Conservation (phyloP, 2,888 invertebrate genomes). For the Criorhina ranunculi region DNA sequence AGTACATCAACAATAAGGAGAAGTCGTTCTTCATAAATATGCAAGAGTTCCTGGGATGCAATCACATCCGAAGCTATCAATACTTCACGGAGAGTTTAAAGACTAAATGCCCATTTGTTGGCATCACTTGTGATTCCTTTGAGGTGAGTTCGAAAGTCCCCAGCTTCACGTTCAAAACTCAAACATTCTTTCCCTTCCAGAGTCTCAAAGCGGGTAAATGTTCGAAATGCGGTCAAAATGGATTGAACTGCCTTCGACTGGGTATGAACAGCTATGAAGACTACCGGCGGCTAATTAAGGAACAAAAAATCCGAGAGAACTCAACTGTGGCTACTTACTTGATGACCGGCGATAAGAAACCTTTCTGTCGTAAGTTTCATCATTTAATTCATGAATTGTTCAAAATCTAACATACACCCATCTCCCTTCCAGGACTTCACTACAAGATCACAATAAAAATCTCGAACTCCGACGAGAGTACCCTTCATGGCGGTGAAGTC, state of each 20-base stretch:
- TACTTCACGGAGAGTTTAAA: slow-evolving; percentile 94
- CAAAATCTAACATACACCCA: not conserved
- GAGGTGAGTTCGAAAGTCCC: slow-evolving; percentile 85
- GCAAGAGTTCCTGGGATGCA: slow-evolving; percentile 89
- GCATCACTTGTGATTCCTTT: slow-evolving; percentile 91
- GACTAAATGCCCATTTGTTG: slow-evolving; percentile 90
- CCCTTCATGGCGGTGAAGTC: slow-evolving; percentile 91
- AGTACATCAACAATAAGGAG: slow-evolving; percentile 87
- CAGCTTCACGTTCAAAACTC: not conserved
- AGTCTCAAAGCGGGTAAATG: slow-evolving; percentile 89
- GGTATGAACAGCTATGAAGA: slow-evolving; percentile 87
- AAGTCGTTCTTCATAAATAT: slow-evolving; percentile 87
- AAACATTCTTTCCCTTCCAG: slow-evolving; percentile 82
- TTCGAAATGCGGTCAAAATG: slow-evolving; percentile 88
- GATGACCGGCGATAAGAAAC: slow-evolving; percentile 88
- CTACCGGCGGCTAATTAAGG: slow-evolving; percentile 85
- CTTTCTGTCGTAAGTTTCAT: slow-evolving; percentile 90
- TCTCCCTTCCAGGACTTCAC: slow-evolving; percentile 88
- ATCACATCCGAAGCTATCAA: slow-evolving; percentile 93
- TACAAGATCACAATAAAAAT: slow-evolving; percentile 91
- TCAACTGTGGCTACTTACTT: slow-evolving; percentile 88
- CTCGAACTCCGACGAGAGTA: slow-evolving; percentile 89
- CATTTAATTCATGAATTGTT: not conserved
- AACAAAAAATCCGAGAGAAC: slow-evolving; percentile 85
- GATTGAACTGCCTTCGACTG: slow-evolving; percentile 89